Evolutionary conservation across 2,888 invertebrate species (phyloP), one percentile per base, ranked within the genome.

Genomic region (Oxystoma pomonae): DNA sequence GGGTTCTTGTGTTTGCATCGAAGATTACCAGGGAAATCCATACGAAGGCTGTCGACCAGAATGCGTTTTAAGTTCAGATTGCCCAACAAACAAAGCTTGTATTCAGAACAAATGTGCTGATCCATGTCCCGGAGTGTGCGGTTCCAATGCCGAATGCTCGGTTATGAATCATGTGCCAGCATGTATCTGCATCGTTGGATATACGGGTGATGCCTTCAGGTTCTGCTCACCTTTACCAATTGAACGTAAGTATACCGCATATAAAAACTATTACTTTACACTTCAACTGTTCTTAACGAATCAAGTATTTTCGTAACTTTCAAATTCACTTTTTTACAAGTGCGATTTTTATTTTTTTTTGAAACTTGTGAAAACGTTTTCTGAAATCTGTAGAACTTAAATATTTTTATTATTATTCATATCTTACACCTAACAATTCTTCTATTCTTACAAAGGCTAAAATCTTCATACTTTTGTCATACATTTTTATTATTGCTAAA

Each of bases 161-260:
- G 92, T 93, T 1, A 86, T 91, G 16, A 92, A 92, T 76, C 94
- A 95, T 76, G 86, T 92, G 55, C 94, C 94, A n/a, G 88, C 89
- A 56, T 94, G 94, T 76, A 90, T 87, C 3, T 94, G 94, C 74
- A 76, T 85, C 16, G 84, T 85, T 68, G 90, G 89, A 56, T 90
- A 84, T 74, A 83, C 86, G 50, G 93, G 93, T 58, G 89, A 93
- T 84, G 91, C 93, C 3, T 89, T 89, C 75, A 66, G 56, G 53
- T 63, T 64, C 16, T 89, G 89, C 70, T 76, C 73, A 59, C 73
- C 76, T 59, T 74, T 76, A 70, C 77, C 76, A 60, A 67, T 68
- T 66, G 65, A 70, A 70, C 69, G 75, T 72, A 70, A 70, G 70
- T 70, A n/a, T n/a, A n/a, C n/a, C n/a, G n/a, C n/a, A n/a, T n/a